Percentiles rank a stretch among this genome's conserved stretches.
phyloP scores from a whole-genome alignment of 2,797 vertebrate genomes.

The Leptatherina wallacei region DNA sequence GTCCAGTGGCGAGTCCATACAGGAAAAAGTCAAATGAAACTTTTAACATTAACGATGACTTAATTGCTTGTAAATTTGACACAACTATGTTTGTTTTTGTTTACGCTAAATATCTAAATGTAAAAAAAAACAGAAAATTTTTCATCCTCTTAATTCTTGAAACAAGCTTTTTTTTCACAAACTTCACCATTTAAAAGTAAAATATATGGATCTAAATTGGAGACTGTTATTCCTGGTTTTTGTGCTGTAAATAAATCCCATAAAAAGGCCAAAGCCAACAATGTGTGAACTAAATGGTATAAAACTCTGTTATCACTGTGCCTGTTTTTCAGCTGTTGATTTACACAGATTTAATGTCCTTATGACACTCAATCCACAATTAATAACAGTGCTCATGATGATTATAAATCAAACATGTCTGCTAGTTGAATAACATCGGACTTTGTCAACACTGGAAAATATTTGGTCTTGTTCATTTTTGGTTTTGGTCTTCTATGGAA shows the following conservation, averaged over 20 bases:
- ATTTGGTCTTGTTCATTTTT: neutral
- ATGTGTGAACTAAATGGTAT: neutral
- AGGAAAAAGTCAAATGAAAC: constrained; percentile 19
- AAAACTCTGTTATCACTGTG: neutral
- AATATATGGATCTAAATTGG: neutral
- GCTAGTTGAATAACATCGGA: neutral
- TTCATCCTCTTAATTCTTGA: neutral
- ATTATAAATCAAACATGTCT: neutral
- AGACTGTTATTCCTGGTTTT: neutral
- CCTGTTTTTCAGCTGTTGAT: neutral
- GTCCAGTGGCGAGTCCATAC: constrained; percentile 3
- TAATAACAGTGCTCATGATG: neutral
- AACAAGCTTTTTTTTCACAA: neutral
- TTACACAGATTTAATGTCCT: neutral
- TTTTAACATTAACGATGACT: constrained; percentile 5
- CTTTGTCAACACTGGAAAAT: neutral
- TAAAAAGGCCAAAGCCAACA: constrained; percentile 10
- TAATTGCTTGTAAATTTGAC: constrained; percentile 6
- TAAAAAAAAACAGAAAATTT: neutral
- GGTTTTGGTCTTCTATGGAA: constrained; percentile 16
- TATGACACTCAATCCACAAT: neutral
- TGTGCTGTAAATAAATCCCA: constrained; percentile 25
- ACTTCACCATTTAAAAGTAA: constrained; percentile 5
- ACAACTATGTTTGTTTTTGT: constrained; percentile 17
- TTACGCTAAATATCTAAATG: neutral